A percentile compares a stretch with the other conserved stretches of the same genome.
phyloP scores from a whole-genome alignment of 1,140 invertebrate species.

The Thaumatotibia leucotreta region DNA sequence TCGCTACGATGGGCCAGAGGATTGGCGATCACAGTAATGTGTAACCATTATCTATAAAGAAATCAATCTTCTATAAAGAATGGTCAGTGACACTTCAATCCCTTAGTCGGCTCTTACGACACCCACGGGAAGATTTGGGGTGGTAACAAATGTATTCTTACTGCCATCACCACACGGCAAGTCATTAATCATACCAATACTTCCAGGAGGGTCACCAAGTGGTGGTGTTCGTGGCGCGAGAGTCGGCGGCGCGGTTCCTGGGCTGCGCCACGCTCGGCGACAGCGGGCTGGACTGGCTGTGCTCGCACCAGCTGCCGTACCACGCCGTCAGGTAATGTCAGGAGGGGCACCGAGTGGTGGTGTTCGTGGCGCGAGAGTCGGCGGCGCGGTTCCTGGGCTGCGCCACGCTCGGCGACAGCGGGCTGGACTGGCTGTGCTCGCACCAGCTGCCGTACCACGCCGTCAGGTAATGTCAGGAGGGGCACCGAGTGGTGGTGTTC shows the following conservation, averaged over 20 bases:
- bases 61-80: too few species aligned
- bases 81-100: too few species aligned
- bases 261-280: constrained; percentile 43
- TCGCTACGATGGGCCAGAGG: too few species aligned
- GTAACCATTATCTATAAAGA: too few species aligned
- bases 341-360: constrained; percentile 38
- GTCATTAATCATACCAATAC: too few species aligned
- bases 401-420: constrained; percentile 31
- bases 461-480: not conserved
- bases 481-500: constrained; percentile 47
- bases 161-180: too few species aligned
- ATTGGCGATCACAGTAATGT: too few species aligned
- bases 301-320: constrained; percentile 16
- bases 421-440: constrained; percentile 37
- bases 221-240: constrained; percentile 52
- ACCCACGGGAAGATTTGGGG: too few species aligned
- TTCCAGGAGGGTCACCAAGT: constrained; percentile 52
- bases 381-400: too few species aligned
- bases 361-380: too few species aligned
- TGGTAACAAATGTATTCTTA: too few species aligned
- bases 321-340: constrained; percentile 1
- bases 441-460: not conserved
- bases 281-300: constrained; percentile 35
- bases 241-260: constrained; percentile 42
- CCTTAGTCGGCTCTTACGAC: too few species aligned